Percentiles rank a stretch among this genome's conserved stretches.
These are phyloP conservation scores for Lanius collurio DNA, from an alignment of 2,113 vertebrate genomes.

Conservation along the genomic window DNA sequence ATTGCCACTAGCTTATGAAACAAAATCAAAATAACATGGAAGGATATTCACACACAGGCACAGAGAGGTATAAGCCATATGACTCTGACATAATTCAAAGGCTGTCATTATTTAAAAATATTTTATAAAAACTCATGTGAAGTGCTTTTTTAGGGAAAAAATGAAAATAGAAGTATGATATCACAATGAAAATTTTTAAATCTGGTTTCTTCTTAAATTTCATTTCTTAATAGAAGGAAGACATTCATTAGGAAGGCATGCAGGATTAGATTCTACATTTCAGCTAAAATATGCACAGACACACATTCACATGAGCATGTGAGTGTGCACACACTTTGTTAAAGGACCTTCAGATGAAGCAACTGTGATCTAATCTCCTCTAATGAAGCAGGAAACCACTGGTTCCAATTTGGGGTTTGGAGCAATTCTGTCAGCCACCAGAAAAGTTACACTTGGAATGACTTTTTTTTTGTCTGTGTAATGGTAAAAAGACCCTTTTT, in stretches of 20 bases:
- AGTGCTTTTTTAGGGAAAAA: not conserved
- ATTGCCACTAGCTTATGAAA: not conserved
- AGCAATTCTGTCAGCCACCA: constrained; percentile 34
- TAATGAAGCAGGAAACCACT: constrained; percentile 37
- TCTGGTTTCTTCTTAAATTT: not conserved
- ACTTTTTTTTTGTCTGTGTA: constrained; percentile 9
- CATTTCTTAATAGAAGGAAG: not conserved
- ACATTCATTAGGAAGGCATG: not conserved
- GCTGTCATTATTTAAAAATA: not conserved
- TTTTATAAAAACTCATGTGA: not conserved
- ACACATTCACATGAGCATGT: not conserved
- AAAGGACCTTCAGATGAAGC: constrained; percentile 10
- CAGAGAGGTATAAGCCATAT: not conserved
- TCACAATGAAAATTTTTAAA: not conserved
- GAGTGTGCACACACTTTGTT: not conserved
- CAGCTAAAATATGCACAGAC: not conserved
- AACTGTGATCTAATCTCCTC: constrained; percentile 7
- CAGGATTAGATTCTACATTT: not conserved
- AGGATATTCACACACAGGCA: not conserved
- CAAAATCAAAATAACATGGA: not conserved
- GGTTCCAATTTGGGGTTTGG: constrained; percentile 48
- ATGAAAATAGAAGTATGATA: not conserved
- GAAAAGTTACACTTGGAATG: constrained; percentile 12
- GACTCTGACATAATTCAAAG: not conserved
- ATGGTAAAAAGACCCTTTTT: constrained; percentile 28